A percentile compares a stretch with the other conserved stretches of the same genome.
Evolutionary conservation across 2,797 vertebrate genomes (phyloP).

Genomic region (Pogoniulus pusillus): DNA sequence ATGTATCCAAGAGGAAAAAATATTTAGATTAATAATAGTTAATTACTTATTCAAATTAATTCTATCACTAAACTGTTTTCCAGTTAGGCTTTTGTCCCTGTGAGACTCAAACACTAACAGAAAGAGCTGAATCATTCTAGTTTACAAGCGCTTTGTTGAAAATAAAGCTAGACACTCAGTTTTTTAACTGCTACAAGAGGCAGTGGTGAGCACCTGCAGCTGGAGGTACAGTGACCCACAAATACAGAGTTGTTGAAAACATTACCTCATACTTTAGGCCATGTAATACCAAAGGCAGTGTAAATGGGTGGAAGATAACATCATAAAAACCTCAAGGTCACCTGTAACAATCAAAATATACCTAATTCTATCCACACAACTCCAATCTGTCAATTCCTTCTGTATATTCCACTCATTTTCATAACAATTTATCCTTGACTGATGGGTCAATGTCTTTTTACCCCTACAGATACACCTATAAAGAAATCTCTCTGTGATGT

Average conservation of each 20-base stretch:
- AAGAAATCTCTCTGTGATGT: conserved; percentile 4
- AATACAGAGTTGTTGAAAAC: background rate
- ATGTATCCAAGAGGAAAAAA: background rate
- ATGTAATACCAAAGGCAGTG: background rate
- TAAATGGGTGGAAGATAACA: background rate
- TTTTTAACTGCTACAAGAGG: background rate
- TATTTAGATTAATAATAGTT: background rate
- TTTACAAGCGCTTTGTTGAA: background rate
- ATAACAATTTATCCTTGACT: background rate
- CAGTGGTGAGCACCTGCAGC: background rate
- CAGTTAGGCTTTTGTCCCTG: background rate
- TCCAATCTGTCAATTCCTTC: background rate
- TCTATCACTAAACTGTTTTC: background rate
- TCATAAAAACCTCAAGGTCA: background rate
- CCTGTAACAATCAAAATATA: background rate
- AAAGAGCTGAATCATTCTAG: background rate
- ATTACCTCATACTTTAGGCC: rapidly evolving
- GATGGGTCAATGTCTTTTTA: background rate
- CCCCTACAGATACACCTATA: background rate
- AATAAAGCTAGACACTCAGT: background rate
- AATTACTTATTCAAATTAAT: conserved; percentile 14
- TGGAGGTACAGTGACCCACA: background rate
- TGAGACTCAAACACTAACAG: background rate
- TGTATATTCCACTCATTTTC: background rate
- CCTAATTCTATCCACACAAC: background rate